Conservation (phyloP, 2,888 invertebrate species). For the Onchidella celtica region DNA sequence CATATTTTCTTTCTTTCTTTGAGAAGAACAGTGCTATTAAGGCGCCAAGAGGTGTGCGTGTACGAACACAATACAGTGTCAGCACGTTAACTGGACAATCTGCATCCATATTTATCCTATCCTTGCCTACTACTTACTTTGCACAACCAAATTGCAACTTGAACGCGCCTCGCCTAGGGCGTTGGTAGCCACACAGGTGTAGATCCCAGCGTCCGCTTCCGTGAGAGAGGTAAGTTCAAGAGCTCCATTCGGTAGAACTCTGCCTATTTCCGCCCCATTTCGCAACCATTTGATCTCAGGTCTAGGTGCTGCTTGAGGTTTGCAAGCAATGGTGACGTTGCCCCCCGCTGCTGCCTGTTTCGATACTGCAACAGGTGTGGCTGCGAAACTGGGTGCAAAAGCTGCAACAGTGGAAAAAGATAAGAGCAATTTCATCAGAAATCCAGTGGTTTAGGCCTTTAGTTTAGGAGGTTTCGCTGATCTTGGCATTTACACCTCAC, state of each 20-base stretch:
- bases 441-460: no score
- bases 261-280: conserved; percentile 27
- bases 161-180: conserved; percentile 58
- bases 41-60: no score
- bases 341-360: conserved; percentile 94
- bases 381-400: conserved; percentile 91
- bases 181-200: conserved; percentile 87
- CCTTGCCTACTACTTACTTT: conserved; percentile 62
- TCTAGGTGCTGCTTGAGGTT: conserved; percentile 95
- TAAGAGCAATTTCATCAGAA: no score
- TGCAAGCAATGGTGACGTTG: conserved; percentile 93
- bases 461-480: no score
- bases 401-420: conserved; percentile 61
- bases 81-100: no score
- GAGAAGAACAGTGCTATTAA: no score
- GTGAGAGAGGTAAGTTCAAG: conserved; percentile 16
- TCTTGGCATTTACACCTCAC: no score
- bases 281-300: conserved; percentile 82
- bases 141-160: conserved; percentile 57
- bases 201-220: conserved; percentile 85
- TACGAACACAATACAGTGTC: no score
- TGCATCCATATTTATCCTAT: no score
- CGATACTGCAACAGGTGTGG: conserved; percentile 91
- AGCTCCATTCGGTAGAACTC: conserved; percentile 30
- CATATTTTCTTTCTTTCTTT: no score